Evolutionary conservation across 2,797 vertebrate genomes (phyloP).

Genomic region (Helostoma temminkii): DNA sequence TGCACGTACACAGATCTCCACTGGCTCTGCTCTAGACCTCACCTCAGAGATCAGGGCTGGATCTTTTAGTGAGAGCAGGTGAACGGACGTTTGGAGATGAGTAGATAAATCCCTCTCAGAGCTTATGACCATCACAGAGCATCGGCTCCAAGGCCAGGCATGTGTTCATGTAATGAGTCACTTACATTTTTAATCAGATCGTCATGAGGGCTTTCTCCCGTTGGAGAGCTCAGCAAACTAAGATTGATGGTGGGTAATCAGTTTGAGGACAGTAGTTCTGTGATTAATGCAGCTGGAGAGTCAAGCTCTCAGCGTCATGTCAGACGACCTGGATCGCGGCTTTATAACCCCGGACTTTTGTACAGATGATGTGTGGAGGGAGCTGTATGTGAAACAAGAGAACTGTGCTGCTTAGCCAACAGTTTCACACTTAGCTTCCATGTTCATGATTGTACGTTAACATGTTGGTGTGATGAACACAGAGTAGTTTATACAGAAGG

Average conservation of each 20-base stretch:
- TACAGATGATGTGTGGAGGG: constrained; percentile 10
- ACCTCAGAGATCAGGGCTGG: constrained; percentile 33
- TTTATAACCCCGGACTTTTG: constrained; percentile 30
- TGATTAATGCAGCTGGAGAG: constrained; percentile 76
- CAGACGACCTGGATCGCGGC: constrained; percentile 35
- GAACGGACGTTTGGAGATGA: constrained; percentile 57
- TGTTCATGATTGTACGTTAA: too few species aligned
- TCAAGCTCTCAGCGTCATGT: constrained; percentile 40
- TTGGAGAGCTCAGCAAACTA: constrained; percentile 69
- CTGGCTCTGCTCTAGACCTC: constrained; percentile 42
- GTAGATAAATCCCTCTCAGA: constrained; percentile 55
- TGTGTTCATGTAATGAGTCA: constrained; percentile 76
- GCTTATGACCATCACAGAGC: constrained; percentile 41
- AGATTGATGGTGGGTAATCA: constrained; percentile 83
- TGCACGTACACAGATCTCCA: constrained; percentile 28
- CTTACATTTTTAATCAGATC: constrained; percentile 84
- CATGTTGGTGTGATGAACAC: too few species aligned
- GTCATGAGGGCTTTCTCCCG: constrained; percentile 74
- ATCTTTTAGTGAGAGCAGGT: constrained; percentile 43
- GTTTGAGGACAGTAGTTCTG: constrained; percentile 66
- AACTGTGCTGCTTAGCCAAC: constrained; percentile 10
- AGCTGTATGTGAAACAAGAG: constrained; percentile 1
- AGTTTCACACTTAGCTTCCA: background rate
- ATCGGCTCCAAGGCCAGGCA: constrained; percentile 64
- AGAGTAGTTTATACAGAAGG: too few species aligned